Base-by-base conservation (phyloP, 2,888 invertebrate species). In the Pyrrhosoma nymphula region DNA sequence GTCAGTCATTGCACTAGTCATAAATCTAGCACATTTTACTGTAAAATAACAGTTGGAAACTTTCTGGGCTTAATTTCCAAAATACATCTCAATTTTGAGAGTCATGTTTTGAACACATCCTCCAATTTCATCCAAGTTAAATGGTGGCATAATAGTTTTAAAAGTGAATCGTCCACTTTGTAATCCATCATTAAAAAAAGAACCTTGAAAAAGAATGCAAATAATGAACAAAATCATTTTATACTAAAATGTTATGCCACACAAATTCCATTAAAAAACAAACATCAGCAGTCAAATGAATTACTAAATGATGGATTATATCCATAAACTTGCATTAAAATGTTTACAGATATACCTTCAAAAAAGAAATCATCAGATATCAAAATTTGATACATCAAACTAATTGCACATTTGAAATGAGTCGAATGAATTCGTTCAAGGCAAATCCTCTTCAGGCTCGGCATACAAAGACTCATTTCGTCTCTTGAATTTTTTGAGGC, bases 381-480 rank as follows among this genome's bases (percentile, higher is more conserved):
- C 35, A 35, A 82, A 82, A 26, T 47, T 16, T 47, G 47, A 89
- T 89, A 89, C 47, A 89, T 16, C 89, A 47, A 35, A n/a, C 16
- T 1, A 89, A 89, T 89, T 89, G 89, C 56, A 89, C 89, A 56
- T 55, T 18, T 55, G n/a, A 89, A 60, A 91, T 20, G 30, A 93
- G 69, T 47, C 14, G 8, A 93, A 39, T 39, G 47, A 75, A 93
- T 93, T 82, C 30, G 14, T 82, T 82, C 35, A 82, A 47, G 90
- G 47, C 56, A 95, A 47, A 82, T 95, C 95, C 95, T 96, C 95
- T 75, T 96, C 95, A 26, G 96, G 96, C 95, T 96, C 96, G 16
- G 96, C 96, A 96, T 97, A 97, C 91, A 97, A 96, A 6, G 97
- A 96, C 95, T 97, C 96, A 96, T 97, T 97, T 69, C 97, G 96